A percentile compares a stretch with the other conserved stretches of the same genome.
Conservation (phyloP, 2,113 vertebrate species). For the Ellobius talpinus region DNA sequence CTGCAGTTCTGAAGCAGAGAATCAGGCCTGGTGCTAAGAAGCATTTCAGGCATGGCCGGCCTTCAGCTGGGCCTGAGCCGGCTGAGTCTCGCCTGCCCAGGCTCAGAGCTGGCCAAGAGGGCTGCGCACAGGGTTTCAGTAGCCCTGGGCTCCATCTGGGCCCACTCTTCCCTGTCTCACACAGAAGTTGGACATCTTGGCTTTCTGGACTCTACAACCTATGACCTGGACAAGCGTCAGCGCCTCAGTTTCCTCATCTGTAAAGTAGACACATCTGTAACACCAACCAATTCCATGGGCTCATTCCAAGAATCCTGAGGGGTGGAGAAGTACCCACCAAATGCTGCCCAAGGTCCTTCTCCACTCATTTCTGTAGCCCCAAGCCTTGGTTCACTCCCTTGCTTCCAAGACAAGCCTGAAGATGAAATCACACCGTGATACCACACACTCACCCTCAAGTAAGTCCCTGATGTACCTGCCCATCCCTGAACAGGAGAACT, state of each 20-base stretch:
- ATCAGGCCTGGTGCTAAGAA: not conserved
- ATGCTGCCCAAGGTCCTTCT: fast-evolving
- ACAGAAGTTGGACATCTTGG: not conserved
- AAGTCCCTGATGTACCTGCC: not conserved
- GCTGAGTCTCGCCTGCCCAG: not conserved
- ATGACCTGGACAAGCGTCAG: fast-evolving
- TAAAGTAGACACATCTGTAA: not conserved
- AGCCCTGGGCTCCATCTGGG: not conserved
- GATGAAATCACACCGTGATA: not conserved
- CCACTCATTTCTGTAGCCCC: fast-evolving
- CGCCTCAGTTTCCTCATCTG: not conserved
- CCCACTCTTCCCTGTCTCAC: not conserved
- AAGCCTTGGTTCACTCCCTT: too few relatives aligned
- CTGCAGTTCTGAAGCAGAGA: not conserved
- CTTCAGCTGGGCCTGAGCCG: not conserved
- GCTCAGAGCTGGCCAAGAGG: not conserved
- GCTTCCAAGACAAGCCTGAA: too few relatives aligned
- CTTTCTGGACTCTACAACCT: not conserved
- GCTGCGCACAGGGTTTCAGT: fast-evolving
- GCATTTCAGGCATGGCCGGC: not conserved
- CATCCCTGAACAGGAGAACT: not conserved
- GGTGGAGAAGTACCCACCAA: too few relatives aligned
- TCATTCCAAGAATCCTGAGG: fast-evolving
- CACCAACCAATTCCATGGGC: not conserved
- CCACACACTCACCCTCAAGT: fast-evolving